Percentiles rank a stretch among this genome's conserved stretches.
phyloP scores from a whole-genome alignment of 2,113 vertebrate species.

The Chaetura pelagica region DNA sequence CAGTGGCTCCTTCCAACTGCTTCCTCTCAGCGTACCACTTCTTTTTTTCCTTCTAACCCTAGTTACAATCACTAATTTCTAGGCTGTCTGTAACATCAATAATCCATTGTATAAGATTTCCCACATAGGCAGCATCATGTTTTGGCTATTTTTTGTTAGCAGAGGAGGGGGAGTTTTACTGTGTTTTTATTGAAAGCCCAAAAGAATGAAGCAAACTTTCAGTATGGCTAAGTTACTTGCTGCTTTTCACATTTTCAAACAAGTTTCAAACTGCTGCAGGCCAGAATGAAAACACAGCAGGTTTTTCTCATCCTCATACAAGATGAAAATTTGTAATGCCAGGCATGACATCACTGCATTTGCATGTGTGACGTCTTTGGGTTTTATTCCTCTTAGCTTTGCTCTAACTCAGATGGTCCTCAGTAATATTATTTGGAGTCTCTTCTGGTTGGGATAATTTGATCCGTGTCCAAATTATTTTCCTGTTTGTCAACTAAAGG shows the following conservation, averaged over 20 bases:
- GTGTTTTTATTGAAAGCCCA: background rate
- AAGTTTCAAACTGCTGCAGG: background rate
- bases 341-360: constrained; percentile 47
- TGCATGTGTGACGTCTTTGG: background rate
- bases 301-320: background rate
- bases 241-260: background rate
- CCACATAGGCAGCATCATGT: fast-evolving
- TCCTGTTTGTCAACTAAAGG: background rate
- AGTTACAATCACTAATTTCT: background rate
- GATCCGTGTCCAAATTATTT: background rate
- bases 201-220: background rate
- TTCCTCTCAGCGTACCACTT: background rate
- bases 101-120: background rate
- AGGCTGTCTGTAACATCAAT: background rate
- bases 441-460: background rate
- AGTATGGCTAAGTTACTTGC: background rate
- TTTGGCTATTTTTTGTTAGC: background rate
- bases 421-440: background rate
- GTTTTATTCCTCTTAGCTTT: constrained; percentile 2
- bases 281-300: constrained; percentile 10
- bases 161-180: background rate
- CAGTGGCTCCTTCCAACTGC: fast-evolving
- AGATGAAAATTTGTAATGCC: constrained; percentile 16
- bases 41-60: background rate
- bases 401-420: background rate